These are phyloP conservation scores for Ursus arctos DNA, from an alignment of 2,113 vertebrate species.

Conservation along the genomic window DNA sequence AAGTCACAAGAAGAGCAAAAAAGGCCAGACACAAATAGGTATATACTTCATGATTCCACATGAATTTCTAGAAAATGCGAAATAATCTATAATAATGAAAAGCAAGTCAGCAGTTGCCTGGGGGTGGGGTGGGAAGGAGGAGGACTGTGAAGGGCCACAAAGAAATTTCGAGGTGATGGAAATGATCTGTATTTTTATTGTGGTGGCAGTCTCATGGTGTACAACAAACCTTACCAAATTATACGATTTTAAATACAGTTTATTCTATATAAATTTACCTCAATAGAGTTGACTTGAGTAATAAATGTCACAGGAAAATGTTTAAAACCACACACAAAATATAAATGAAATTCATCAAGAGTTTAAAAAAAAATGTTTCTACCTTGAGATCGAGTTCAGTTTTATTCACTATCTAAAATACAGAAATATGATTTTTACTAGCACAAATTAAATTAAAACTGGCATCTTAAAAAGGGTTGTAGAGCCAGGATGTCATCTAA, in stretches of 20 bases:
- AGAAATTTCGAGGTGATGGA: background rate
- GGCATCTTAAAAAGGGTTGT: conserved; percentile 34
- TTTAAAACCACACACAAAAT: background rate
- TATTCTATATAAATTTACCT: background rate
- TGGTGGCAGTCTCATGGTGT: background rate
- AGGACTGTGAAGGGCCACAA: background rate
- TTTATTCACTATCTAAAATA: background rate
- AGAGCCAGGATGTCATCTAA: conserved; percentile 34
- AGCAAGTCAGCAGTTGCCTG: background rate
- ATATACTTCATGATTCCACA: background rate
- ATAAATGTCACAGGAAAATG: conserved; percentile 14
- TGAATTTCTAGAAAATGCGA: conserved; percentile 48
- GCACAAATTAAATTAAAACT: conserved; percentile 59
- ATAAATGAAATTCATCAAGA: background rate
- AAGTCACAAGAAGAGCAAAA: background rate
- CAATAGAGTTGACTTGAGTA: background rate
- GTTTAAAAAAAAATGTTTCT: background rate
- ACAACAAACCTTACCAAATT: background rate
- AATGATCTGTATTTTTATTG: background rate
- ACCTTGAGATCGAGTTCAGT: conserved; percentile 31
- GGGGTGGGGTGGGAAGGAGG: background rate
- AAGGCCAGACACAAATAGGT: background rate
- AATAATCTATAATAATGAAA: conserved; percentile 22
- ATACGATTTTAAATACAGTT: background rate
- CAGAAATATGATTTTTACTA: conserved; percentile 38